Base-by-base conservation (phyloP, 2,797 vertebrate species). In the Microchirus variegatus region DNA sequence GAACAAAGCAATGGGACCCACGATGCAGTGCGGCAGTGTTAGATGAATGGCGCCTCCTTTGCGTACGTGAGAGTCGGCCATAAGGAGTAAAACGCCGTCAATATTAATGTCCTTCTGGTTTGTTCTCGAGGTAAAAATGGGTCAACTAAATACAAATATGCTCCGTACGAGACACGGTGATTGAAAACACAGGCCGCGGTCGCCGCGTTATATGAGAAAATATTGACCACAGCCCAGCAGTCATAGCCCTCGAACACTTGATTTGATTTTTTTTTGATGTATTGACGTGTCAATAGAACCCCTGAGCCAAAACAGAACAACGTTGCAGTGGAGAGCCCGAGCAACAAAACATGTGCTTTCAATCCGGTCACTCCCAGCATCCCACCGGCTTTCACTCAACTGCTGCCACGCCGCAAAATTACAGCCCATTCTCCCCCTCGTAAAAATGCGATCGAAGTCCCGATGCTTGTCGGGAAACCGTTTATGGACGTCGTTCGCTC, bases 291-390 rank as follows among this genome's bases (percentile, higher is more conserved):
- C 75, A 66, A 45, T 59, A 47, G 60, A 66, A 36, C 64, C 47
- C 47, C 50, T 49, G 83, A 83, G 81, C 68, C 70, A 69, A 81
- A 67, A 66, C 47, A 74, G 79, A 89, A 73, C 66, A 62, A 62
- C 75, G 80, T 63, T 46, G 42, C 42, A 71, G 42, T 63, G 53
- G 31, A 69, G 57, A 72, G 69, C 63, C 63, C 48, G 41, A 70
- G 56, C 5, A 26, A 57, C 55, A 70, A 22, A 40, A 85, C 90
- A 91, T 89, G 79, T 93, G 91, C 66, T 91, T 91, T 68, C 68
- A 83, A 91, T 92, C 83, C 74, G 71, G 67, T 71, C 80, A 45
- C 76, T 79, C 79, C 85, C 84, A 67, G 74, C 75, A 75, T 77
- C 75, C 81, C 68, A 68, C 43, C 44, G 77, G 71, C 63, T 66